Conservation (phyloP, 2,888 invertebrate genomes). For the Dastarcus helophoroides region DNA sequence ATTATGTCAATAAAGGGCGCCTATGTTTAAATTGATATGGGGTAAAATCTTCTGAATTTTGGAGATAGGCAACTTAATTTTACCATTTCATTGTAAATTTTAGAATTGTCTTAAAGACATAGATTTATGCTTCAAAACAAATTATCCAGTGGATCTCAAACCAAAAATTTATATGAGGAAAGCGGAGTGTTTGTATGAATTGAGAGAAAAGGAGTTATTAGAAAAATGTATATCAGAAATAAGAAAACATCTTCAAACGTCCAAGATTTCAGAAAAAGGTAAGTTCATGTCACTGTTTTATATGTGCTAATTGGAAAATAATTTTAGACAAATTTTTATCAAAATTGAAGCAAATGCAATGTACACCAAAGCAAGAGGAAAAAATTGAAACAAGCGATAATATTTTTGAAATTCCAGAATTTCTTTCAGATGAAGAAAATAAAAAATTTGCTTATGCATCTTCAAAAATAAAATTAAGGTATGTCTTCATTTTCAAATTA, state of each 20-base stretch:
- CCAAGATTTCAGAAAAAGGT: slow-evolving; percentile 24
- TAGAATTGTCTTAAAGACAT: slow-evolving; percentile 56
- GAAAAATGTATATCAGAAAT: slow-evolving; percentile 22
- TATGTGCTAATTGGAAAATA: not conserved
- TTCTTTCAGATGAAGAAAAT: slow-evolving; percentile 41
- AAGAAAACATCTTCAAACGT: slow-evolving; percentile 18
- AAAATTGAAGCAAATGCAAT: slow-evolving; percentile 23
- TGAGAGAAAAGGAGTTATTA: slow-evolving; percentile 28
- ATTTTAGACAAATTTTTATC: slow-evolving; percentile 23
- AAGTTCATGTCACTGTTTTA: slow-evolving; percentile 5
- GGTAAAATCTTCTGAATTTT: too few species aligned
- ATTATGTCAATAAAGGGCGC: too few species aligned
- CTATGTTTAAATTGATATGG: too few species aligned
- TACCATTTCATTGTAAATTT: too few species aligned
- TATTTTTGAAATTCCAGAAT: slow-evolving; percentile 33
- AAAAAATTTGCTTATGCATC: slow-evolving; percentile 44
- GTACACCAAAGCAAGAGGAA: slow-evolving; percentile 13
- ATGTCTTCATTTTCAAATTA: slow-evolving; percentile 10
- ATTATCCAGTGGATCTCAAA: slow-evolving; percentile 49
- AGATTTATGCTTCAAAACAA: slow-evolving; percentile 44
- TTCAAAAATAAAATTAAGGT: slow-evolving; percentile 39
- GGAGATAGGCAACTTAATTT: too few species aligned
- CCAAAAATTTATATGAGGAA: slow-evolving; percentile 56
- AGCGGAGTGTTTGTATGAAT: slow-evolving; percentile 50
- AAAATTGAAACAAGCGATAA: slow-evolving; percentile 18